Evolutionary conservation across 2,797 vertebrate species (phyloP).

Genomic region (Hemibagrus guttatus): DNA sequence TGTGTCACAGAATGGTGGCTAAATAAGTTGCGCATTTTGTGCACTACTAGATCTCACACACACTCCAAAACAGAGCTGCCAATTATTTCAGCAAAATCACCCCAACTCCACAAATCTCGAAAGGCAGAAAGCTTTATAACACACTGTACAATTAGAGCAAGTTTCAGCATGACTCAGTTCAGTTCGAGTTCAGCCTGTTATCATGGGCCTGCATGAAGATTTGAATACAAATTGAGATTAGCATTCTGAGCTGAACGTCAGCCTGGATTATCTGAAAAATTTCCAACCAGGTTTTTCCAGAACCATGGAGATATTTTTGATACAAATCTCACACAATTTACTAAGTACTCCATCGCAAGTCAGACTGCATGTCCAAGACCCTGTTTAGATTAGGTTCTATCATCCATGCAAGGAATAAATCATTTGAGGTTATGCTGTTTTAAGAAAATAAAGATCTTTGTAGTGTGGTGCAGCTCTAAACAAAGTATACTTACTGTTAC

Average conservation of each 20-base stretch:
- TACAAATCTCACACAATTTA: not conserved
- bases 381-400: not conserved
- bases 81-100: constrained; percentile 17
- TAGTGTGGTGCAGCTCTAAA: not conserved
- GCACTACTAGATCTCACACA: not conserved
- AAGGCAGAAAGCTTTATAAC: constrained; percentile 3
- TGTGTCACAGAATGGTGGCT: constrained; percentile 32
- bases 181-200: not conserved
- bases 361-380: not conserved
- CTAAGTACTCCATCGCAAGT: not conserved
- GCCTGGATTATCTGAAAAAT: not conserved
- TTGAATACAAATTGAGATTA: not conserved
- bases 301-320: not conserved
- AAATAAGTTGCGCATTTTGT: constrained; percentile 28
- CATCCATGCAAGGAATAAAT: not conserved
- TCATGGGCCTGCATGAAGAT: not conserved
- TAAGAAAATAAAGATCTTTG: not conserved
- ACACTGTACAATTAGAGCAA: not conserved
- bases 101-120: not conserved
- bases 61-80: not conserved
- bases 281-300: not conserved
- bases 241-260: not conserved
- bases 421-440: not conserved
- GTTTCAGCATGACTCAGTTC: not conserved
- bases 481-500: not conserved